Evolutionary conservation across 1,140 invertebrate genomes (phyloP).

Genomic region (Sycobia sp.): DNA sequence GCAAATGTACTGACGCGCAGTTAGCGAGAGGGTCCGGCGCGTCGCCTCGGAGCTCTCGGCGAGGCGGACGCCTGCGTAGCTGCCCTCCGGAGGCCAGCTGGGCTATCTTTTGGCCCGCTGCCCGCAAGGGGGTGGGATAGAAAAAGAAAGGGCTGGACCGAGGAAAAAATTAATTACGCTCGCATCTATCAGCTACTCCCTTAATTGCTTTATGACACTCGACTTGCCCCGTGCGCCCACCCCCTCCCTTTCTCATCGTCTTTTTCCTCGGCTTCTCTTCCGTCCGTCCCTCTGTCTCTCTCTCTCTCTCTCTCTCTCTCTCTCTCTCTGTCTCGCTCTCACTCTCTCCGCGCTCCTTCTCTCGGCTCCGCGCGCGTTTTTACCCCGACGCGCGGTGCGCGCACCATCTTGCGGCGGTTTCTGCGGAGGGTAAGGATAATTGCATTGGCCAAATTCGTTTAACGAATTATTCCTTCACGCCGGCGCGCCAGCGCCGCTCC

Average conservation of each 20-base stretch:
- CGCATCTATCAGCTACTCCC: constrained; percentile 40
- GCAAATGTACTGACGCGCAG: too few species aligned
- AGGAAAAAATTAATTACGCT: constrained; percentile 43
- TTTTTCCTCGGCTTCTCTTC: too few species aligned
- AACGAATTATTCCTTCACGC: constrained; percentile 34
- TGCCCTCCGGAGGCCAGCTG: constrained; percentile 4
- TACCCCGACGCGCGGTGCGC: neutral
- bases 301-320: too few species aligned
- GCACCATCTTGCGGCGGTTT: constrained; percentile 8
- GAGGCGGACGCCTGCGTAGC: neutral
- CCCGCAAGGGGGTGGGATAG: neutral
- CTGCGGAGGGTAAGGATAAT: constrained; percentile 40
- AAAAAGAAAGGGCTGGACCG: neutral
- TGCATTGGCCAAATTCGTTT: constrained; percentile 47
- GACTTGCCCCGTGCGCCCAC: constrained; percentile 24
- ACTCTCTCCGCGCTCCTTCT: too few species aligned
- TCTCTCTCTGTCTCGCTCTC: too few species aligned
- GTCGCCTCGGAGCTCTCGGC: neutral
- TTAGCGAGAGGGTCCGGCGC: too few species aligned
- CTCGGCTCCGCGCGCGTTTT: constrained; percentile 15
- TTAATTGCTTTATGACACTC: constrained; percentile 41
- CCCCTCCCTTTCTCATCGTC: too few species aligned
- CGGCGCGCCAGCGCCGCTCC: neutral
- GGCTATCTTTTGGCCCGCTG: constrained; percentile 13
- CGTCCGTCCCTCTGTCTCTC: too few species aligned